Evolutionary conservation across 2,113 vertebrate genomes (phyloP).

Genomic region (Telmatochromis bifrenatus): DNA sequence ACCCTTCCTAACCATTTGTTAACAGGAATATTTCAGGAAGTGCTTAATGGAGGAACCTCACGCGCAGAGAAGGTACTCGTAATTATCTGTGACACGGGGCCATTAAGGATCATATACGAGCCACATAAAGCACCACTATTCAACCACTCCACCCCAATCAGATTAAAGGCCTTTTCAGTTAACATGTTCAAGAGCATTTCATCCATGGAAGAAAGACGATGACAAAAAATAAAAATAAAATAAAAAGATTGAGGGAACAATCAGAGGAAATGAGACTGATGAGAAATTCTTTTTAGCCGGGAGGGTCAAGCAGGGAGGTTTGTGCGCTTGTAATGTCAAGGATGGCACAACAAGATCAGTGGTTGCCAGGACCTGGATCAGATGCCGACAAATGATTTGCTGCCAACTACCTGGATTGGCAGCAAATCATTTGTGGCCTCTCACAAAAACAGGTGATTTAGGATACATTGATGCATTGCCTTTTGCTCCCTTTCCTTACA

Average conservation of each 20-base stretch:
- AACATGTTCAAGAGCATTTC: conserved; percentile 28
- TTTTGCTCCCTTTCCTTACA: neutral
- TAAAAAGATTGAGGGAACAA: neutral
- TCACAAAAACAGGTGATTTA: neutral
- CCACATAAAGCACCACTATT: conserved; percentile 7
- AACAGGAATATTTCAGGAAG: conserved; percentile 2
- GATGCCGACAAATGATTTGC: neutral
- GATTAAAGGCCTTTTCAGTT: conserved; percentile 42
- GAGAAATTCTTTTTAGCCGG: neutral
- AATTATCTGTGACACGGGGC: conserved; percentile 16
- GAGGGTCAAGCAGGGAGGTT: neutral
- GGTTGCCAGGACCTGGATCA: neutral
- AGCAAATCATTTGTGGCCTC: neutral
- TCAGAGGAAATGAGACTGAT: neutral
- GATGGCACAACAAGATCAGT: neutral
- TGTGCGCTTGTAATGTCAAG: neutral
- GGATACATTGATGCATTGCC: neutral
- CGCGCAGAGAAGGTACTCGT: conserved; percentile 4
- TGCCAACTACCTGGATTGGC: neutral
- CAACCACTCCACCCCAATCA: conserved; percentile 44
- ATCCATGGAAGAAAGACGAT: conserved; percentile 5
- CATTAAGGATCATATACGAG: conserved; percentile 16
- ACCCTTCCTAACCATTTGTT: neutral
- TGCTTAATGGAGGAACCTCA: conserved; percentile 9
- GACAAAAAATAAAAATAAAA: neutral